phyloP scores from a whole-genome alignment of 2,888 invertebrate genomes.

The Heliconius erato region DNA sequence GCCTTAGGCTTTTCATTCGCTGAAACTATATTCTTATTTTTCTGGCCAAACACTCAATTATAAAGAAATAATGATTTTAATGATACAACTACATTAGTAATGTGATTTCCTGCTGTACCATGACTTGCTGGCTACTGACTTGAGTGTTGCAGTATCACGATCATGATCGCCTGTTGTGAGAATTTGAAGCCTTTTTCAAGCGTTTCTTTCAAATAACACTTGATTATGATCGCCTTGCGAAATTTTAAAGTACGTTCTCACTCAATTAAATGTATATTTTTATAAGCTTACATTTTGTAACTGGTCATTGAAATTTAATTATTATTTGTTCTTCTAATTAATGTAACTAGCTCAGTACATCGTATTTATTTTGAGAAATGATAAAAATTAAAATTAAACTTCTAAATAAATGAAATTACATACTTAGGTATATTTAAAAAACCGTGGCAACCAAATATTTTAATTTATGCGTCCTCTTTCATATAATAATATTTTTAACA shows the following conservation, averaged over 20 bases:
- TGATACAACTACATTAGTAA: background rate
- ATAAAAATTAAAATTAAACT: too few species aligned
- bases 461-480: background rate
- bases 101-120: slow-evolving; percentile 10
- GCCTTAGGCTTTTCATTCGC: slow-evolving; percentile 74
- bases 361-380: background rate
- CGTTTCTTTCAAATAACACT: background rate
- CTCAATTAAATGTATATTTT: background rate
- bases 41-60: slow-evolving; percentile 47
- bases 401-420: background rate
- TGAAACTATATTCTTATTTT: slow-evolving; percentile 57
- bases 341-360: too few species aligned
- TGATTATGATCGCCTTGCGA: background rate
- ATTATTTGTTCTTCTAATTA: background rate
- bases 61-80: slow-evolving; percentile 10
- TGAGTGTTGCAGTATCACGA: slow-evolving; percentile 10
- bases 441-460: background rate
- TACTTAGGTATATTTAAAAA: background rate
- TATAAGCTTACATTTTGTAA: background rate
- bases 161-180: slow-evolving; percentile 6
- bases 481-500: slow-evolving; percentile 7
- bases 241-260: slow-evolving; percentile 1
- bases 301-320: background rate
- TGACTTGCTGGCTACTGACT: background rate
- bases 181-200: background rate